These are phyloP conservation scores for Toxostoma redivivum DNA, from an alignment of 2,113 vertebrate genomes.

Conservation along the genomic window DNA sequence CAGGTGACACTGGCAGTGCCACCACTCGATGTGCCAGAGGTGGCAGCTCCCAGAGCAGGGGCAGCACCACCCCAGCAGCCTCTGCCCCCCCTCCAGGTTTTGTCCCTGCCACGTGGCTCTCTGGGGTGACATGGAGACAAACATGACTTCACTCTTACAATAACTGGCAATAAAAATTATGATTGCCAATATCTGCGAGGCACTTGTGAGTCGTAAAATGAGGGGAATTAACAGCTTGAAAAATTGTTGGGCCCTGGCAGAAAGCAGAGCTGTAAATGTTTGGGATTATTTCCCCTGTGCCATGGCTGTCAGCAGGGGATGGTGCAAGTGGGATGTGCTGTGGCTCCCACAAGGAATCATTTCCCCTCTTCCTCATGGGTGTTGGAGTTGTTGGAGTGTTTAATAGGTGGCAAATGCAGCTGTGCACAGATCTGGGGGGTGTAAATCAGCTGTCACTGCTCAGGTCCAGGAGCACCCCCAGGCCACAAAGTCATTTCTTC, in stretches of 20 bases:
- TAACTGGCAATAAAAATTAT: constrained; percentile 62
- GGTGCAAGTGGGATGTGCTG: background rate
- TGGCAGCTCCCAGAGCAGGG: background rate
- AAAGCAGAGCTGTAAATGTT: constrained; percentile 13
- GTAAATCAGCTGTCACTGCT: background rate
- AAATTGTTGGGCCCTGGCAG: constrained; percentile 53
- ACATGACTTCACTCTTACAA: constrained; percentile 1
- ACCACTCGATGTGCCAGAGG: no score
- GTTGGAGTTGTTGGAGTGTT: background rate
- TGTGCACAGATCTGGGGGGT: background rate
- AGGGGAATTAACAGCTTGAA: constrained; percentile 68
- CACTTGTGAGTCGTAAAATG: constrained; percentile 29
- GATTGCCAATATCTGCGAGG: constrained; percentile 68
- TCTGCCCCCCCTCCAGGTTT: background rate
- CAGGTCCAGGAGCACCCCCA: fast-evolving
- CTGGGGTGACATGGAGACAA: constrained; percentile 31
- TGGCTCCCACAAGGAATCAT: background rate
- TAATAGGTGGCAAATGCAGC: fast-evolving
- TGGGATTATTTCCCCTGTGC: constrained; percentile 38
- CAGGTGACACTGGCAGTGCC: background rate
- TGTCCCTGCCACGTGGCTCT: constrained; percentile 11
- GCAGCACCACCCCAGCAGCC: background rate
- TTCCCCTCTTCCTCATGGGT: background rate
- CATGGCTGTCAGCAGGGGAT: background rate
- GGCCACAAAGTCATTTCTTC: background rate